Conservation (phyloP, 2,113 vertebrate species). For the Panthera uncia region DNA sequence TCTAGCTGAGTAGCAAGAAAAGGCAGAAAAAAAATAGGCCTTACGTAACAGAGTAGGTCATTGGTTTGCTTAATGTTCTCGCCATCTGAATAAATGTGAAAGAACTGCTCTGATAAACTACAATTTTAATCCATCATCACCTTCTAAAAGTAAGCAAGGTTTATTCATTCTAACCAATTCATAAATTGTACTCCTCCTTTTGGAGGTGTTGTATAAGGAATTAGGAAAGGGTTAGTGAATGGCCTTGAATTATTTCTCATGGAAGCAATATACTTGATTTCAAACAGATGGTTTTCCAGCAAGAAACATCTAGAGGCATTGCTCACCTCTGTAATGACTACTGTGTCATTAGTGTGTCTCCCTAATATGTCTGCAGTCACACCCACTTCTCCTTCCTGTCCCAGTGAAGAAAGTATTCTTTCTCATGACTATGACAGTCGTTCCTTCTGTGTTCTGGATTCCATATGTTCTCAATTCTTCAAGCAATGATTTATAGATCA, state of each 20-base stretch:
- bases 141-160: neutral
- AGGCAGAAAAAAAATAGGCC: neutral
- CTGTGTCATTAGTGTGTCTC: neutral
- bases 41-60: neutral
- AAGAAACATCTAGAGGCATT: neutral
- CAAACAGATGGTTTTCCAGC: neutral
- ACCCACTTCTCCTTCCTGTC: neutral
- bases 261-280: neutral
- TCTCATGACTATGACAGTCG: neutral
- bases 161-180: slow-evolving; percentile 29
- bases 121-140: neutral
- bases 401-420: neutral
- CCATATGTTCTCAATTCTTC: neutral
- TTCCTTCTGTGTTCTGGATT: neutral
- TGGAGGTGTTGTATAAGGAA: neutral
- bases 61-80: neutral
- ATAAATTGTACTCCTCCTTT: neutral
- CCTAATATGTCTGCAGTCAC: neutral
- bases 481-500: neutral
- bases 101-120: neutral
- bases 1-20: neutral
- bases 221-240: neutral
- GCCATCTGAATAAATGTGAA: neutral
- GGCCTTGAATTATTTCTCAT: neutral
- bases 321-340: neutral